Evolutionary conservation across 2,888 invertebrate species (phyloP).

Genomic region (Dynastes tityus): DNA sequence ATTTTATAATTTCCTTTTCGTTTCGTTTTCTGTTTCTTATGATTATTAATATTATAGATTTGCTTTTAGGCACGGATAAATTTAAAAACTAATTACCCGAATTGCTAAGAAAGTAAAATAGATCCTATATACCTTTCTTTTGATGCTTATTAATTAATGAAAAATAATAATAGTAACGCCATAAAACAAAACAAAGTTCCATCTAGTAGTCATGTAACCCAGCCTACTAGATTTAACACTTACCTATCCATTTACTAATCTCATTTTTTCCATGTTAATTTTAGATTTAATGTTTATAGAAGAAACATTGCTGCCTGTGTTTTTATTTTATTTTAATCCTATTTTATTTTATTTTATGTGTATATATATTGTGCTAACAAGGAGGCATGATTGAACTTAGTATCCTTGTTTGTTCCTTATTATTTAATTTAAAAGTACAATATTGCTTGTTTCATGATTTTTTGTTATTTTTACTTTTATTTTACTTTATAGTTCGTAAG

Average conservation of each 20-base stretch:
- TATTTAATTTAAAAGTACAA: no score
- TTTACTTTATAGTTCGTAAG: constrained; percentile 7
- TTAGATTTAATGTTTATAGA: constrained; percentile 6
- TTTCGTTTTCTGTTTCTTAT: constrained; percentile 30
- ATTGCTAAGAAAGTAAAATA: constrained; percentile 32
- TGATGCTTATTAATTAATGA: constrained; percentile 17
- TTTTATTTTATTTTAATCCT: constrained; percentile 1
- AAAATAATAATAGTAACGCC: not conserved
- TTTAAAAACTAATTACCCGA: not conserved
- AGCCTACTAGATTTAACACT: no score
- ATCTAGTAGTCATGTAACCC: not conserved
- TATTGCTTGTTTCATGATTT: no score
- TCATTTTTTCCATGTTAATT: not conserved
- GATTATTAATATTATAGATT: constrained; percentile 33
- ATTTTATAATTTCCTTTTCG: not conserved
- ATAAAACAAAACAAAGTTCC: not conserved
- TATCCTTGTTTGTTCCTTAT: not conserved
- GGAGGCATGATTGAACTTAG: not conserved
- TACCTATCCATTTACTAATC: not conserved
- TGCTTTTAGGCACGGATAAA: constrained; percentile 37
- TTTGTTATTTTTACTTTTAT: not conserved
- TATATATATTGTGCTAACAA: not conserved
- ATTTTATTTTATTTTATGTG: not conserved
- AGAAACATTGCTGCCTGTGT: not conserved
- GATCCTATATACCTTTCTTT: constrained; percentile 47